These are phyloP conservation scores for Glaucopsyche alexis DNA, from an alignment of 2,888 invertebrate genomes.

Conservation along the genomic window DNA sequence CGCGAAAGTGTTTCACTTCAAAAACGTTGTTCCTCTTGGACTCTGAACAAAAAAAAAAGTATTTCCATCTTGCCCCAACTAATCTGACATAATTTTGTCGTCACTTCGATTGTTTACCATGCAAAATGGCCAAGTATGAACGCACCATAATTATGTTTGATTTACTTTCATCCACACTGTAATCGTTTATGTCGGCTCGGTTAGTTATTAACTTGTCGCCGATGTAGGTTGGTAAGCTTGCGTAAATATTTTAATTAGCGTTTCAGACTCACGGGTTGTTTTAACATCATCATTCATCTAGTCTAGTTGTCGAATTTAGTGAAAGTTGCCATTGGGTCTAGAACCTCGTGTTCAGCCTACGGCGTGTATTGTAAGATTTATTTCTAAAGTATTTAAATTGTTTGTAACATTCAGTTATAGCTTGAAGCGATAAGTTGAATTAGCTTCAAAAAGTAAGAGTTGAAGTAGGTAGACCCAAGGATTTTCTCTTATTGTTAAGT, in stretches of 20 bases:
- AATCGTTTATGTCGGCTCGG: constrained; percentile 5
- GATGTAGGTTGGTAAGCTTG: constrained; percentile 17
- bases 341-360: neutral
- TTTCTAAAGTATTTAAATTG: neutral
- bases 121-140: constrained; percentile 15
- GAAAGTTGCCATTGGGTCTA: neutral
- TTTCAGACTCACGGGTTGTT: neutral
- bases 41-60: too few species aligned
- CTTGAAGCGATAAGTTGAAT: too few species aligned
- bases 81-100: too few species aligned
- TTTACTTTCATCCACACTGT: constrained; percentile 2
- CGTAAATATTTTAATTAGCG: constrained; percentile 14
- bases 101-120: too few species aligned
- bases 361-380: neutral
- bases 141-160: constrained; percentile 13
- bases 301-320: neutral
- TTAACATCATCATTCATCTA: neutral
- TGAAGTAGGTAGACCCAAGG: too few species aligned
- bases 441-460: too few species aligned
- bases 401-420: neutral
- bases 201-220: constrained; percentile 17
- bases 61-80: too few species aligned
- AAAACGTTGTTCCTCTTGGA: too few species aligned
- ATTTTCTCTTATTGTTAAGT: too few species aligned
- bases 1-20: too few species aligned